Conservation (phyloP, 1,140 invertebrate species). For the Palaemon carinicauda region DNA sequence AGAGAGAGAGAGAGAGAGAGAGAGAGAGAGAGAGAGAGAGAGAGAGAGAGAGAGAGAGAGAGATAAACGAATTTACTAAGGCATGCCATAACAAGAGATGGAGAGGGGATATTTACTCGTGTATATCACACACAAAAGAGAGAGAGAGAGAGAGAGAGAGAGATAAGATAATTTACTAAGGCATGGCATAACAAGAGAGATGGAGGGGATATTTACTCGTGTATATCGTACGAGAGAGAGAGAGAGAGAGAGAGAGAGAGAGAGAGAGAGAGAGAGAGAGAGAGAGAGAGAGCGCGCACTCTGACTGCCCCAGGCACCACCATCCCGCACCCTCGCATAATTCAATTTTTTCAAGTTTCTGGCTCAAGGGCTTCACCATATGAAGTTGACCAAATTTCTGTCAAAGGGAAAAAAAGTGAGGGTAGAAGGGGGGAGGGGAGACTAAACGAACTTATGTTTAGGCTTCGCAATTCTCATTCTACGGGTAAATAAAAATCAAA, state of each 20-base stretch:
- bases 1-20: conserved; percentile 14
- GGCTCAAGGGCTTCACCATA: conserved; percentile 7
- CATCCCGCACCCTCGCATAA: conserved; percentile 12
- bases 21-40: conserved; percentile 16
- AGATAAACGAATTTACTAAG: not conserved
- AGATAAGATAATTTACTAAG: not conserved
- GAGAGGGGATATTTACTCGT: too few species aligned
- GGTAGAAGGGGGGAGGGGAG: not conserved
- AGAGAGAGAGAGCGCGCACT: not conserved
- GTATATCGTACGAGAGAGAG: not conserved
- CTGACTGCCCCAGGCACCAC: not conserved
- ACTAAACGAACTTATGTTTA: not conserved
- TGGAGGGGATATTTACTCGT: too few species aligned
- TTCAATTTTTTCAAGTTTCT: conserved; percentile 33
- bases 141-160: conserved; percentile 19
- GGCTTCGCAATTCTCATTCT: not conserved
- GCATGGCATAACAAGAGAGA: too few species aligned
- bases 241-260: conserved; percentile 19
- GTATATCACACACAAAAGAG: not conserved
- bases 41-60: conserved; percentile 12
- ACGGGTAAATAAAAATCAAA: not conserved
- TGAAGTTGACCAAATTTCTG: not conserved
- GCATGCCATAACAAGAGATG: too few species aligned
- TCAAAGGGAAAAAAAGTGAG: not conserved
- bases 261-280: conserved; percentile 19